phyloP scores from a whole-genome alignment of 2,113 vertebrate genomes.

The Gymnarchus niloticus region DNA sequence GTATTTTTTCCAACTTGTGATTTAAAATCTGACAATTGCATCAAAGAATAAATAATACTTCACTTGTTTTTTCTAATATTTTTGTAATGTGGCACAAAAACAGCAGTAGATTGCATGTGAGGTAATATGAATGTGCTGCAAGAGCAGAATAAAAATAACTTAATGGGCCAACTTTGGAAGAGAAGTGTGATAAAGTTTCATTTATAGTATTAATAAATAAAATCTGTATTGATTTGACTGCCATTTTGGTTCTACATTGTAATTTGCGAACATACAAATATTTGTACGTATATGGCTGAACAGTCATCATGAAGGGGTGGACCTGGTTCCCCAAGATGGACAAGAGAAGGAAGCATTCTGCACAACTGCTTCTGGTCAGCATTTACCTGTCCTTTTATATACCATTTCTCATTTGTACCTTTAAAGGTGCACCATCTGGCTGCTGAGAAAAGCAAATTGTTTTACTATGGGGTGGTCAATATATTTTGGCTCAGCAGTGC shows the following conservation, averaged over 20 bases:
- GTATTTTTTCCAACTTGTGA: constrained; percentile 50
- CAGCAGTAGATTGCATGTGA: constrained; percentile 12
- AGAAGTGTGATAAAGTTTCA: background rate
- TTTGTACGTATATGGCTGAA: background rate
- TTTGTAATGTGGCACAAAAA: constrained; percentile 12
- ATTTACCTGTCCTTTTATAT: too few relatives aligned
- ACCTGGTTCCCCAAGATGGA: too few relatives aligned
- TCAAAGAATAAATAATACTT: constrained; percentile 30
- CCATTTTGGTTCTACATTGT: background rate
- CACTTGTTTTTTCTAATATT: constrained; percentile 21
- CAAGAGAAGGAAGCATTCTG: too few relatives aligned
- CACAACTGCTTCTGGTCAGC: too few relatives aligned
- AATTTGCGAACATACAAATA: background rate
- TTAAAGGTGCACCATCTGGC: too few relatives aligned
- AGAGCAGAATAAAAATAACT: background rate
- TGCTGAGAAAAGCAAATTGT: too few relatives aligned
- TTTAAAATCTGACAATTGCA: constrained; percentile 41
- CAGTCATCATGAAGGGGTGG: too few relatives aligned
- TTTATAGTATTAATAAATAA: constrained; percentile 20
- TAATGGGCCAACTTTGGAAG: background rate
- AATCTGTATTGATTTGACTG: constrained; percentile 8
- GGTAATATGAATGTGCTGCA: background rate
- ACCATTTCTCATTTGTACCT: too few relatives aligned
- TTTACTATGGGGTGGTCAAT: too few relatives aligned
- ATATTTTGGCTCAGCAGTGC: too few relatives aligned